Base-by-base conservation (phyloP, 2,888 invertebrate species). In the Acrobasis suavella region DNA sequence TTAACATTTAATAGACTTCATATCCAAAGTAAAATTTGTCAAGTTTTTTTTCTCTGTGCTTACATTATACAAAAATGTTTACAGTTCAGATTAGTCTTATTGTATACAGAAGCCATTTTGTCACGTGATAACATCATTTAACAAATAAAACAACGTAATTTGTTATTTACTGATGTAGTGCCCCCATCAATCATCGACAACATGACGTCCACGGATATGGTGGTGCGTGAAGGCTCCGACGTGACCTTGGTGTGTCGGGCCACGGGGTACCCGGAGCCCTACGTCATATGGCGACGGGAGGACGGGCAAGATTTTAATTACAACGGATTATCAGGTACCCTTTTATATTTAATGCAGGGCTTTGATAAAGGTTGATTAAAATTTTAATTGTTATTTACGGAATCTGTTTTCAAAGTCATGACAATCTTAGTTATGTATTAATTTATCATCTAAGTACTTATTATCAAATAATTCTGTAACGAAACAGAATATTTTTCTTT, bases 201-300 rank as follows among this genome's bases (percentile, higher is more conserved):
- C 74, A 96, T 97, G 92, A 97, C 98, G 17, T 97, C 97, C 75
- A 96, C 96, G 58, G 98, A 98, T 80, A 96, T 98, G 95, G 97
- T 97, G 38, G 97, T 98, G 6, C 93, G 97, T 16, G 98, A 98
- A 89, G 96, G 97, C 14, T 96, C 96, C 60, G 97, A 97, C 85
- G 97, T 97, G 60, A 97, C 97, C 42, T 93, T 98, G 87, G 95
- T 95, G 69, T 98, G 98, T 84, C 96, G 97, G 79, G 98, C 98
- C 32, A 95, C 95, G 16, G 97, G 97, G 73, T 97, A 96, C 85
- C 97, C 97, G 0, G 97, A 97, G 75, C 98, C 98, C 14, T 97
- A 97, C 84, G 97, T 98, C 72, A 97, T 97, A 96, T 98, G 97
- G 97, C 93, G 97, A 52, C 93, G 97, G 50, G 97, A 97, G 87